Base-by-base conservation (phyloP, 2,888 invertebrate genomes). In the Euproctis similis region DNA sequence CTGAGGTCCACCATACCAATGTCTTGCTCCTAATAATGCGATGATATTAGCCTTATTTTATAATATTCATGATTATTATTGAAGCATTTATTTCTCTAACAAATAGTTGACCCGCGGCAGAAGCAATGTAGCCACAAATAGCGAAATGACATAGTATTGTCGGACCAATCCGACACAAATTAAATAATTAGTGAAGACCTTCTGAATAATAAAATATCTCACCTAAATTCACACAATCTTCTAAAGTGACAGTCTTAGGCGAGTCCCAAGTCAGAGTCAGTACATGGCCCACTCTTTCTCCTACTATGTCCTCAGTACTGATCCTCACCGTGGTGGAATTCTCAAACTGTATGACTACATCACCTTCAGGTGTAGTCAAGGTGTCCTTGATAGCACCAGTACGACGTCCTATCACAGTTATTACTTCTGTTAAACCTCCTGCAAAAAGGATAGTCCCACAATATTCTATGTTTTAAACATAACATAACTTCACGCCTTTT, bases 1-100 rank as follows among this genome's bases (percentile, higher is more conserved):
- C 31, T 89, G 86, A 0, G 88, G 85, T 0, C 89, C 89, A 7
- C 89, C 89, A 42, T 86, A 92, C 91, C 91, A 91, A 44, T 88
- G 70, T n/a, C 54, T 48, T 2, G 59, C 36, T 5, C 69, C 78
- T 80, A 42, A 3, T n/a, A 3, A 3, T n/a, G n/a, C n/a, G n/a
- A n/a, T n/a, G n/a, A n/a, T n/a, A n/a, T n/a, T n/a, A n/a, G n/a
- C n/a, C n/a, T n/a, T n/a, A n/a, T 14, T 14, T 6, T 14, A 14
- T 14, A 14, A 14, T 14, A 6, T 14, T 14, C 6, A 14, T 14
- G 14, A 14, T 4, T 14, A 6, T 14, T 14, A 4, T 14, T 4
- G 14, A 14, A 14, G n/a, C 6, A 14, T 14, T 14, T 14, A 14
- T 14, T 14, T 4, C 14, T 14, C 6, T 4, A 14, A 14, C n/a